A percentile compares a stretch with the other conserved stretches of the same genome.
Evolutionary conservation across 2,888 invertebrate genomes (phyloP).

Genomic region (Tromatobia lineatoria): DNA sequence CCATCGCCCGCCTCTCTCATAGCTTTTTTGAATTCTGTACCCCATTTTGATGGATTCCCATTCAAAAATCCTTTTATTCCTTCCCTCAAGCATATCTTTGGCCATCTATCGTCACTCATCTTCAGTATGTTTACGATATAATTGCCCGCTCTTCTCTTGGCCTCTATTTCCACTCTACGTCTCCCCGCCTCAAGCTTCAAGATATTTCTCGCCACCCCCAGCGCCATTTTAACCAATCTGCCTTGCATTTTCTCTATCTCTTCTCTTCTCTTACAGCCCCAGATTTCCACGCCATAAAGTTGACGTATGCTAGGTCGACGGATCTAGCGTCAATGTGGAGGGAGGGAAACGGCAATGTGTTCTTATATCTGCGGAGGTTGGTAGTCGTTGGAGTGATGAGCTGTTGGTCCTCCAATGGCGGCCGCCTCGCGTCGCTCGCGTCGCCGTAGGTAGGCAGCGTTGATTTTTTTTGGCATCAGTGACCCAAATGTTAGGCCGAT

Average conservation of each 20-base stretch:
- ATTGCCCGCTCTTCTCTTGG: constrained; percentile 23
- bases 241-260: not conserved
- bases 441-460: too few species aligned
- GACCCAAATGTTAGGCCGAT: too few species aligned
- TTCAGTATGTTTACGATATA: too few species aligned
- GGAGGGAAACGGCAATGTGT: too few species aligned
- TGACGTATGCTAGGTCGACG: too few species aligned
- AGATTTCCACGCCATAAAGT: not conserved
- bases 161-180: not conserved
- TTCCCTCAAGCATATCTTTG: not conserved
- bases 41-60: constrained; percentile 4
- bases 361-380: too few species aligned
- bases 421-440: too few species aligned
- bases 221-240: not conserved
- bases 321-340: too few species aligned
- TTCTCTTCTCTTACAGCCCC: not conserved
- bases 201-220: not conserved
- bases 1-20: not conserved
- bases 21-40: not conserved
- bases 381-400: too few species aligned
- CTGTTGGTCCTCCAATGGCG: too few species aligned
- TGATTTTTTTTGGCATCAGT: too few species aligned
- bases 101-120: too few species aligned
- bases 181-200: not conserved
- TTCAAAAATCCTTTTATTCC: not conserved